Conservation (phyloP, 2,888 invertebrate genomes). For the Xylophagus ater region DNA sequence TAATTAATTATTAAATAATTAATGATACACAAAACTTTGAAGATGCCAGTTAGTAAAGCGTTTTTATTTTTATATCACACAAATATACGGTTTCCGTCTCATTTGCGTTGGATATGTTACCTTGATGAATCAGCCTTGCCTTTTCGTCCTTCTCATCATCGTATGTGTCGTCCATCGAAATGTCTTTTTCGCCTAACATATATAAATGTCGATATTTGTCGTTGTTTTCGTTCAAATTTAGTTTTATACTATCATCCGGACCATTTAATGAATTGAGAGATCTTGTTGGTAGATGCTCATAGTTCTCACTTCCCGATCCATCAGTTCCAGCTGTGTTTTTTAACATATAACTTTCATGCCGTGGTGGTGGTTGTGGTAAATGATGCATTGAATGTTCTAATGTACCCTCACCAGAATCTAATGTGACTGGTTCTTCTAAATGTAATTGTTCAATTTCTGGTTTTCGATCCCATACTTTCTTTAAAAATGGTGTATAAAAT, state of each 20-base stretch:
- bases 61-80: not conserved
- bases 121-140: conserved; percentile 43
- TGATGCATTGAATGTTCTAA: conserved; percentile 58
- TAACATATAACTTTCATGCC: conserved; percentile 68
- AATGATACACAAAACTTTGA: conserved; percentile 1
- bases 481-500: conserved; percentile 91
- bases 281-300: conserved; percentile 49
- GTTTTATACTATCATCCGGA: conserved; percentile 41
- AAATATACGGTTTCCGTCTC: not conserved
- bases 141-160: conserved; percentile 39
- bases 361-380: conserved; percentile 53
- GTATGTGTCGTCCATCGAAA: conserved; percentile 39
- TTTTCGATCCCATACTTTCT: conserved; percentile 92
- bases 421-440: conserved; percentile 58
- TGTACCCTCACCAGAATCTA: conserved; percentile 58
- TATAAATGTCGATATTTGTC: conserved; percentile 54
- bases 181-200: conserved; percentile 46
- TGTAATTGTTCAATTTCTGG: conserved; percentile 89
- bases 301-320: conserved; percentile 53
- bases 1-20: conserved; percentile 10
- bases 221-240: conserved; percentile 55
- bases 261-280: conserved; percentile 43
- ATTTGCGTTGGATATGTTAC: conserved; percentile 28
- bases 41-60: not conserved
- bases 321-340: conserved; percentile 45